Evolutionary conservation across 2,113 vertebrate genomes (phyloP).

Genomic region (Alaudala cheleensis): DNA sequence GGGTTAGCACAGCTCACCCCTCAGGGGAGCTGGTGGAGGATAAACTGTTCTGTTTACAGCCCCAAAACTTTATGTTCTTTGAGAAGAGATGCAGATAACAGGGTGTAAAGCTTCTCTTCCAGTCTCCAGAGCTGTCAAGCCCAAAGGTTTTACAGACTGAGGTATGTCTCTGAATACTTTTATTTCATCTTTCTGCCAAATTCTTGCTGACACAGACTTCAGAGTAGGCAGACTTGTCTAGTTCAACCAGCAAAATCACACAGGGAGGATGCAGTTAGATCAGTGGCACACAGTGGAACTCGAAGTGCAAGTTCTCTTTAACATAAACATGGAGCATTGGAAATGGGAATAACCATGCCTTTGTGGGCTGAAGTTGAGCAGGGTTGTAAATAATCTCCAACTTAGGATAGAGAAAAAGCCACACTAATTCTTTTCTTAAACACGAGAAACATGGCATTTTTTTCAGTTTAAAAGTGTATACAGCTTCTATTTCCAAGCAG

Average conservation of each 20-base stretch:
- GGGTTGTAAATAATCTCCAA: neutral
- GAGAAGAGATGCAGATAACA: neutral
- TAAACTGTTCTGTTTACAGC: neutral
- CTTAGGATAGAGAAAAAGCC: neutral
- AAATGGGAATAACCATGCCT: neutral
- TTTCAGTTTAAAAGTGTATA: neutral
- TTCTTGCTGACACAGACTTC: constrained; percentile 15
- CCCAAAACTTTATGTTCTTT: neutral
- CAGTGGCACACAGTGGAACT: neutral
- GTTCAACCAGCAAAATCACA: neutral
- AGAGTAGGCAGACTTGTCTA: constrained; percentile 26
- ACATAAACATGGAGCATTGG: neutral
- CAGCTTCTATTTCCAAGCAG: neutral
- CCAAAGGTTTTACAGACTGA: neutral
- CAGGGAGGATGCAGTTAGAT: neutral
- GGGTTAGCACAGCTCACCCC: neutral
- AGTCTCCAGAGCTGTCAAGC: neutral
- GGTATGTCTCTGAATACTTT: neutral
- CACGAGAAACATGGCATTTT: neutral
- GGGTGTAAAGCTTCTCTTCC: neutral
- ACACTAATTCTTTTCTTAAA: neutral
- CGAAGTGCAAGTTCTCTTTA: constrained; percentile 6
- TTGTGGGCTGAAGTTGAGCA: neutral
- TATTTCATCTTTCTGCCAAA: constrained; percentile 36
- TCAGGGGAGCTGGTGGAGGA: neutral